Conservation (phyloP, 2,113 vertebrate genomes). For the Marcusenius ussheri region DNA sequence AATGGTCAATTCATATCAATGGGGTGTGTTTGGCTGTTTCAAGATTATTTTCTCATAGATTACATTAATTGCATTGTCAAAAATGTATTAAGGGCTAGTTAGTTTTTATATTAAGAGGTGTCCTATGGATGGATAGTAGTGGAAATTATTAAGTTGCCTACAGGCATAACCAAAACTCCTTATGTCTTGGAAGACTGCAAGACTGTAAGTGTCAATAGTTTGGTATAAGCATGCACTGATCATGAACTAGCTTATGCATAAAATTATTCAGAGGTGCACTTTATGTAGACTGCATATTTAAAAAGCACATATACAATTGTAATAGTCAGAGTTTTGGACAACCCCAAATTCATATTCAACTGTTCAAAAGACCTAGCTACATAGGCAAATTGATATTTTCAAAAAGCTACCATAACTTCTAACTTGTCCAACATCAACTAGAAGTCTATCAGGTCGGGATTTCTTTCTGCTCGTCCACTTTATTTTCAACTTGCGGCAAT, state of each 20-base stretch:
- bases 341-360: conserved; percentile 18
- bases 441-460: conserved; percentile 19
- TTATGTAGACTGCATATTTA: background rate
- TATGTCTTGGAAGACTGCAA: background rate
- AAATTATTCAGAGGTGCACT: background rate
- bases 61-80: conserved; percentile 44
- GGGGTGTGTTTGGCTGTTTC: conserved; percentile 17
- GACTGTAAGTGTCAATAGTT: background rate
- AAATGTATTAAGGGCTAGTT: conserved; percentile 29
- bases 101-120: conserved; percentile 23
- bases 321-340: conserved; percentile 8
- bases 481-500: conserved; percentile 33
- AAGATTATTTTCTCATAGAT: conserved; percentile 33
- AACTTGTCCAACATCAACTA: background rate
- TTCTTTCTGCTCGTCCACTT: conserved; percentile 21
- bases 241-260: background rate
- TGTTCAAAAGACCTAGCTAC: background rate
- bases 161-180: background rate
- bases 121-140: background rate
- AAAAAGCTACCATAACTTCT: background rate
- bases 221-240: background rate
- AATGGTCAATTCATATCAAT: conserved; percentile 40
- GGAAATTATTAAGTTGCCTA: background rate
- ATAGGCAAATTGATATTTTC: background rate
- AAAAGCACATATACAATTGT: background rate